Base-by-base conservation (phyloP, 1,140 invertebrate genomes). In the Capitella teleta region DNA sequence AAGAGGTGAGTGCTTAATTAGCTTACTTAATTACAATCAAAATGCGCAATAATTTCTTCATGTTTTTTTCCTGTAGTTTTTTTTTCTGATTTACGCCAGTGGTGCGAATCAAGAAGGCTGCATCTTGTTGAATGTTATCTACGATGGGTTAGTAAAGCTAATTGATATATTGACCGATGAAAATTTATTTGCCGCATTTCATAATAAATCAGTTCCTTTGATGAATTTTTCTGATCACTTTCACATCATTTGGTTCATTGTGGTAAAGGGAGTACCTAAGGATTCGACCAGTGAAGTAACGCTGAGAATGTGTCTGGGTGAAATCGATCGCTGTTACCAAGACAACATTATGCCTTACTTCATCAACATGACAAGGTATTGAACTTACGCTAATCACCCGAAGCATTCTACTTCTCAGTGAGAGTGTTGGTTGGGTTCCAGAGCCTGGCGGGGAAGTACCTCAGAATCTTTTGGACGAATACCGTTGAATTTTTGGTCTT, bases 341-440 rank as follows among this genome's bases (percentile, higher is more conserved):
- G 45, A 47, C 28, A 47, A 47, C 28, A 18, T 47, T 18, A 47
- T 47, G 45, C 45, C 45, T 2, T 47, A 32, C 45, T 47, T 47
- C 45, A 19, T 47, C 19, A 32, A 47, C 45, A 47, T 47, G 45
- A 47, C 45, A 5, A 45, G 43, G 43, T 45, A 12, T 40, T 18
- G 19, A 10, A 6, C 38, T 21, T 0, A 8, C 25, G 38, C 21
- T 16, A 40, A 8, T 8, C 25, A 8, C 16, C 10, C 38, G 8
- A 40, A 19, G 19, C 10, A 14, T 40, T 14, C 10, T 34, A 40
- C 21, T 16, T 18, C 38, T n/a, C n/a, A 68, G 66, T 59, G 61
- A 66, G 44, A 56, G 62, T 6, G 47, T 71, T 23, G 68, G 68
- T 18, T 71, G 67, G 67, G 63, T 71, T 25, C 68, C 68, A 8